Evolutionary conservation across 2,113 vertebrate genomes (phyloP).

Genomic region (Oreochromis aureus): DNA sequence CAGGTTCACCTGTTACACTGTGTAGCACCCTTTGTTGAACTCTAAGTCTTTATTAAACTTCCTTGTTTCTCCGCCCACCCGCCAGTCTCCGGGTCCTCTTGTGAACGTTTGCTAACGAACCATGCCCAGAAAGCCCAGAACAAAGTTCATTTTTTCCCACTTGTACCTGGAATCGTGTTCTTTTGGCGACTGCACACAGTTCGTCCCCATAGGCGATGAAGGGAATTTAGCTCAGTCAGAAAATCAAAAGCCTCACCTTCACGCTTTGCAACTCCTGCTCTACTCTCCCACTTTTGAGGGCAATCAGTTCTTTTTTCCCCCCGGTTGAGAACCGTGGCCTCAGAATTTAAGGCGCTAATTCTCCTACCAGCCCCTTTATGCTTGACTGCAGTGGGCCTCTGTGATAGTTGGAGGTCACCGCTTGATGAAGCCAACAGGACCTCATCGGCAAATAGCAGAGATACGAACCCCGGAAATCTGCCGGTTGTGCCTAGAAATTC

Average conservation of each 20-base stretch:
- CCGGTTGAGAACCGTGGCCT: too few relatives aligned
- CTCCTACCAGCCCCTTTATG: not conserved
- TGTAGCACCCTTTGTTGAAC: not conserved
- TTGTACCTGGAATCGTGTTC: not conserved
- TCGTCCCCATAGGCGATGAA: not conserved
- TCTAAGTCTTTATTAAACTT: not conserved
- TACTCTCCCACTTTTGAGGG: not conserved
- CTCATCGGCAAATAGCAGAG: not conserved
- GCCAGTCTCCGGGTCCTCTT: not conserved
- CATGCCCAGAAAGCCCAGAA: not conserved
- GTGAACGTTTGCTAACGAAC: not conserved
- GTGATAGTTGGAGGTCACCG: not conserved
- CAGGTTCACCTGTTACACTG: not conserved
- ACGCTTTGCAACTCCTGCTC: not conserved
- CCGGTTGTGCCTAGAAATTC: not conserved
- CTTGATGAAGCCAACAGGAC: not conserved
- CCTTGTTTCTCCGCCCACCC: not conserved
- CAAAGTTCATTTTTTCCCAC: not conserved
- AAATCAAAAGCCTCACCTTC: not conserved
- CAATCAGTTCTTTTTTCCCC: rapidly evolving
- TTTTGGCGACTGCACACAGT: not conserved
- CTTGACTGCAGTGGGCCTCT: not conserved
- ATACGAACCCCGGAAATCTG: not conserved
- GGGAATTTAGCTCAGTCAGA: not conserved
- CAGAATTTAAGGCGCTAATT: not conserved